Conservation (phyloP, 2,888 invertebrate genomes). For the Julus scanicus region DNA sequence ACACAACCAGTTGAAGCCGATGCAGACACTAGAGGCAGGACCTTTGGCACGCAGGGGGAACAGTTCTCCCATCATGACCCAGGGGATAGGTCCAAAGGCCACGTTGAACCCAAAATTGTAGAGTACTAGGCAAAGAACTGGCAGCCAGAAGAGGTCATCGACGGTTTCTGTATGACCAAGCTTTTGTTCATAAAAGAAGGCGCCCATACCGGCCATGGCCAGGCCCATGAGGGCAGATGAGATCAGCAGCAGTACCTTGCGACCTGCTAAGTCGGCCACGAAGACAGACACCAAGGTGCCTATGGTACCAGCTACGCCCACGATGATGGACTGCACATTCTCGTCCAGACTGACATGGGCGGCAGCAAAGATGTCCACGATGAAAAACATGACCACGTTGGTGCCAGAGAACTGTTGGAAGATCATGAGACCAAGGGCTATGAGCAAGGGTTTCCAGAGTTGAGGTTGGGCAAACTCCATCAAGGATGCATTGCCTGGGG, state of each 20-base stretch:
- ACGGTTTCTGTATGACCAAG: slow-evolving; percentile 66
- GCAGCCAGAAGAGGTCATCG: slow-evolving; percentile 80
- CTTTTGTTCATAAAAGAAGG: slow-evolving; percentile 74
- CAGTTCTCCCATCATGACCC: slow-evolving; percentile 82
- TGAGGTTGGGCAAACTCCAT: slow-evolving; percentile 76
- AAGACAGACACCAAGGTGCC: slow-evolving; percentile 78
- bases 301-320: slow-evolving; percentile 84
- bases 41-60: slow-evolving; percentile 76
- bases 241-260: slow-evolving; percentile 79
- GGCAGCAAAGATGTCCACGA: slow-evolving; percentile 78
- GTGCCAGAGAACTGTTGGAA: slow-evolving; percentile 92
- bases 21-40: slow-evolving; percentile 83
- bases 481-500: too few relatives aligned
- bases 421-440: slow-evolving; percentile 89
- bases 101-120: slow-evolving; percentile 85
- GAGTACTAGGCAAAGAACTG: slow-evolving; percentile 77
- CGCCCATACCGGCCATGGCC: slow-evolving; percentile 83
- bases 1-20: slow-evolving; percentile 79
- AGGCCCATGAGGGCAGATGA: slow-evolving; percentile 80
- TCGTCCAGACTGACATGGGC: slow-evolving; percentile 73
- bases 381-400: slow-evolving; percentile 85
- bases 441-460: slow-evolving; percentile 81
- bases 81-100: slow-evolving; percentile 84
- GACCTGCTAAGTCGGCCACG: slow-evolving; percentile 71
- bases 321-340: slow-evolving; percentile 77